These are phyloP conservation scores for Aphaenogaster ashmeadi DNA, from an alignment of 1,140 invertebrate genomes.

Conservation along the genomic window DNA sequence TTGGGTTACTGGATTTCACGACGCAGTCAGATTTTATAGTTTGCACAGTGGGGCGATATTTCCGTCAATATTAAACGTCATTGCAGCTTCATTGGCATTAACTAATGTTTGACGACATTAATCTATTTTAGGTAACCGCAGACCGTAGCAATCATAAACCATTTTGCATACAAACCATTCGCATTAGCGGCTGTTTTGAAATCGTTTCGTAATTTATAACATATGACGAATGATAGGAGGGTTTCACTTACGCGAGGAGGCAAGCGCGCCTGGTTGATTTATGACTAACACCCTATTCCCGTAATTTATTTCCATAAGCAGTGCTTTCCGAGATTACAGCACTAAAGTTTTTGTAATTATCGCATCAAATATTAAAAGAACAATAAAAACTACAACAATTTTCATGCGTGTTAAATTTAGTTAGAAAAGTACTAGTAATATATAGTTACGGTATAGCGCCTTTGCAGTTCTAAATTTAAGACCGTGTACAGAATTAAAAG, in stretches of 20 bases:
- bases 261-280: conserved; percentile 45
- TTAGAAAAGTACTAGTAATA: not conserved
- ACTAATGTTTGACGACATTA: conserved; percentile 80
- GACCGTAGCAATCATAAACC: conserved; percentile 79
- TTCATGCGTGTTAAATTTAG: not conserved
- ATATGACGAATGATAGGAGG: conserved; percentile 67
- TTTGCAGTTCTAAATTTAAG: not conserved
- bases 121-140: conserved; percentile 79
- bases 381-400: not conserved
- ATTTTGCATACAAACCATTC: conserved; percentile 79
- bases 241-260: conserved; percentile 55
- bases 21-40: conserved; percentile 74
- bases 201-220: conserved; percentile 76
- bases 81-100: conserved; percentile 72
- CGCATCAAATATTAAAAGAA: not conserved
- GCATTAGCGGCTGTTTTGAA: conserved; percentile 67
- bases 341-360: conserved; percentile 43
- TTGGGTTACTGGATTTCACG: conserved; percentile 61
- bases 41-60: conserved; percentile 73
- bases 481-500: not conserved
- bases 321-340: conserved; percentile 34
- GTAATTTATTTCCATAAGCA: conserved; percentile 59
- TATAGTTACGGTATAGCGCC: not conserved
- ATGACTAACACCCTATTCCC: conserved; percentile 46
- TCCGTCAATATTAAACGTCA: conserved; percentile 78